A percentile compares a stretch with the other conserved stretches of the same genome.
Conservation (phyloP, 2,888 invertebrate genomes). For the Amblyjoppa proteus region DNA sequence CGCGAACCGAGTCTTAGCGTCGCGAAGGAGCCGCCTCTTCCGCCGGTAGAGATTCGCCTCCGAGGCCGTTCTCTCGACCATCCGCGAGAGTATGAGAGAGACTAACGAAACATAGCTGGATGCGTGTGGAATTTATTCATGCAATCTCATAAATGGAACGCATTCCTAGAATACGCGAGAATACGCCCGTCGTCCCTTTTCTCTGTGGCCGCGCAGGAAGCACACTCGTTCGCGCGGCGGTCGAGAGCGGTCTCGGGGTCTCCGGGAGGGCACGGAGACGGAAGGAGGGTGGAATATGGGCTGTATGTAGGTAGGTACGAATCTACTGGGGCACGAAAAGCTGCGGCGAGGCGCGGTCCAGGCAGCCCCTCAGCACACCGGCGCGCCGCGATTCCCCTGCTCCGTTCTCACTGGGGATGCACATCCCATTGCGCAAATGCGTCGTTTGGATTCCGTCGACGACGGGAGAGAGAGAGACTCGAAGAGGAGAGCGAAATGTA, state of each 20-base stretch:
- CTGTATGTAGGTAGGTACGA: constrained; percentile 38
- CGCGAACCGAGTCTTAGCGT: constrained; percentile 7
- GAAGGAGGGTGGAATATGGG: constrained; percentile 31
- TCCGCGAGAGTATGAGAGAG: constrained; percentile 40
- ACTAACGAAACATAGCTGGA: constrained; percentile 73
- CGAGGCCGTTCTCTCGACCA: background rate
- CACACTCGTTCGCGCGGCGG: background rate
- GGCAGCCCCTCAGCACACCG: background rate
- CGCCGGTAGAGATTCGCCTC: constrained; percentile 8
- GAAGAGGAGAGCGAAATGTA: constrained; percentile 71
- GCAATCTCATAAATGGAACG: constrained; percentile 82
- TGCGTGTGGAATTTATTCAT: constrained; percentile 81
- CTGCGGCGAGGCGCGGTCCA: constrained; percentile 11
- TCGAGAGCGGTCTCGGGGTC: constrained; percentile 5
- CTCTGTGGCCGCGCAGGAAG: constrained; percentile 15
- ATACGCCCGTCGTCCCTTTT: constrained; percentile 42
- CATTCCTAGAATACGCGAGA: constrained; percentile 69
- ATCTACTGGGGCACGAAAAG: constrained; percentile 42
- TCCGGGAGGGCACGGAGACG: constrained; percentile 13
- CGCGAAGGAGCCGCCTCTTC: background rate
- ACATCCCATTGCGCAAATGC: constrained; percentile 82
- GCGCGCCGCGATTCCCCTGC: background rate
- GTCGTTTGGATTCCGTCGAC: constrained; percentile 80
- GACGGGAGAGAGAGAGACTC: constrained; percentile 62
- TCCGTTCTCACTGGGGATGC: constrained; percentile 70